phyloP scores from a whole-genome alignment of 2,113 vertebrate species.

The Oxyura jamaicensis region DNA sequence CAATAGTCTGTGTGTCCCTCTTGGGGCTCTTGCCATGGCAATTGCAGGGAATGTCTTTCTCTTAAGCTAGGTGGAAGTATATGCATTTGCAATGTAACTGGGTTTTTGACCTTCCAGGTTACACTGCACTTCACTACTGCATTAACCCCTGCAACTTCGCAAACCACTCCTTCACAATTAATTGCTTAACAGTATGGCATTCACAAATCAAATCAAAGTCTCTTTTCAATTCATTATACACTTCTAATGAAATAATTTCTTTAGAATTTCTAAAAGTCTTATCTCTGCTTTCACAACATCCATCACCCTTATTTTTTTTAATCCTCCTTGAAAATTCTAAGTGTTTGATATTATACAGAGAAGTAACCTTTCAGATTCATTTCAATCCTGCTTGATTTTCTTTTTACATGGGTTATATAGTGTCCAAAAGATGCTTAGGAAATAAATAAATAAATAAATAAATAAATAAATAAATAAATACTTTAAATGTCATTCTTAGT shows the following conservation, averaged over 20 bases:
- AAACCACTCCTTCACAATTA: background rate
- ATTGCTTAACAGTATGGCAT: fast-evolving
- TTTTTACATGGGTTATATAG: background rate
- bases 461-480: background rate
- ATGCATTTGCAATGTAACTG: background rate
- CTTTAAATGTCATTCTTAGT: background rate
- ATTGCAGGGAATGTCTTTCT: background rate
- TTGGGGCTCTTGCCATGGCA: background rate
- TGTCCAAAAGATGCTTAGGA: background rate
- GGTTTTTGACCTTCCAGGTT: background rate
- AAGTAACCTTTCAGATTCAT: background rate
- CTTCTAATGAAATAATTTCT: background rate
- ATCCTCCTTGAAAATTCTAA: background rate
- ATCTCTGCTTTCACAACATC: background rate
- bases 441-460: background rate
- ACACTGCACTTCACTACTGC: background rate
- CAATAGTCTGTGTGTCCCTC: background rate
- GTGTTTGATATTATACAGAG: background rate
- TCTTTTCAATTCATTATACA: background rate
- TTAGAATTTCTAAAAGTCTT: background rate
- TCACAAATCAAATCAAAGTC: background rate
- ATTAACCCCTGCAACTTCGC: background rate
- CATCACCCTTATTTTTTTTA: background rate
- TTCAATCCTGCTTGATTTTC: background rate
- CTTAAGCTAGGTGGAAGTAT: background rate